phyloP scores from a whole-genome alignment of 2,113 vertebrate species.

The Mungos mungo region DNA sequence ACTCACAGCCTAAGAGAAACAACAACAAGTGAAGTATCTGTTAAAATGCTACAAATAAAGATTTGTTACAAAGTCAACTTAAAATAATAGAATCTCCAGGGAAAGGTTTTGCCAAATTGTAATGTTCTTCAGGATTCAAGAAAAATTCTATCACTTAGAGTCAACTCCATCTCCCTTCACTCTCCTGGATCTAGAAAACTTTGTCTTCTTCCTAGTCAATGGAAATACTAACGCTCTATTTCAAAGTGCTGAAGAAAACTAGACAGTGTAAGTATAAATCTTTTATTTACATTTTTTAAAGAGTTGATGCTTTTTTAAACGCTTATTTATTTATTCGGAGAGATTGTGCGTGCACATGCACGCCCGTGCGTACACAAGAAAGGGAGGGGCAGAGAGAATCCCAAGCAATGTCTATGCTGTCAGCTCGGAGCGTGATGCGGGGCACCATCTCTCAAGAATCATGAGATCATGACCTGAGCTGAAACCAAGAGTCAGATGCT shows the following conservation, averaged over 20 bases:
- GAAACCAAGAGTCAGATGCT: no score
- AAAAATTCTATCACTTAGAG: not conserved
- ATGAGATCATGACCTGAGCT: no score
- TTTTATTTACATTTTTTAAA: not conserved
- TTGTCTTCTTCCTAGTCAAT: not conserved
- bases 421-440: no score
- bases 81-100: not conserved
- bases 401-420: no score
- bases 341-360: no score
- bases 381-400: no score
- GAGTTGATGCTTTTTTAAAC: no score
- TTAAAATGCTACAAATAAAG: not conserved
- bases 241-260: not conserved
- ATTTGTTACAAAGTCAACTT: conserved; percentile 27
- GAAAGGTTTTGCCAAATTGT: not conserved
- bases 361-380: no score
- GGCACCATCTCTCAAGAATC: no score
- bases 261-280: not conserved
- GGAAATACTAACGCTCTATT: not conserved
- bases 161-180: not conserved
- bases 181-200: not conserved
- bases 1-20: not conserved
- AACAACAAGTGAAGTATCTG: not conserved
- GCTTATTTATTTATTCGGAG: no score
- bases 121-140: not conserved